Conservation (phyloP, 2,113 vertebrate genomes). For the Carassius carassius region DNA sequence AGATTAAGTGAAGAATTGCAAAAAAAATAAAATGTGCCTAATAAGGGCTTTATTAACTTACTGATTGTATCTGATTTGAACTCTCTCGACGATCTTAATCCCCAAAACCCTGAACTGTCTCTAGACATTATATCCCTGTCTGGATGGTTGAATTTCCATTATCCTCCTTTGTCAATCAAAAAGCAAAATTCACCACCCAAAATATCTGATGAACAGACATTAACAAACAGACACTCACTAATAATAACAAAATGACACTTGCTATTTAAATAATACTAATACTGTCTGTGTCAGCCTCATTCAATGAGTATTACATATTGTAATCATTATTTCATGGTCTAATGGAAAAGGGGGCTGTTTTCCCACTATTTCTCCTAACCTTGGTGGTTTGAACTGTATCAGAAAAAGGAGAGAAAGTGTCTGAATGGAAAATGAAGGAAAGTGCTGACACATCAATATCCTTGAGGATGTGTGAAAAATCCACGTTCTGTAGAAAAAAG, state of each 20-base stretch:
- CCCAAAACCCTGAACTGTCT: background rate
- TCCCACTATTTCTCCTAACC: background rate
- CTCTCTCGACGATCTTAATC: background rate
- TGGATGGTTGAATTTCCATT: slow-evolving; percentile 6
- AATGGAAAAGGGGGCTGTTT: slow-evolving; percentile 7
- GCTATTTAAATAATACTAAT: background rate
- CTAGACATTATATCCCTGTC: background rate
- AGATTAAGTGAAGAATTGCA: background rate
- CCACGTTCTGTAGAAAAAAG: background rate
- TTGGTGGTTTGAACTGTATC: background rate
- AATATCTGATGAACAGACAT: background rate
- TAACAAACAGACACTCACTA: background rate
- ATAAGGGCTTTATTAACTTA: background rate
- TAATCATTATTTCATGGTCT: background rate
- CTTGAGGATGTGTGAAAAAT: slow-evolving; percentile 9
- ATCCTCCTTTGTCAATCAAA: slow-evolving; percentile 28
- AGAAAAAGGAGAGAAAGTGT: background rate
- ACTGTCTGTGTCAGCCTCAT: background rate
- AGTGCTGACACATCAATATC: slow-evolving; percentile 40
- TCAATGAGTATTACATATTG: background rate
- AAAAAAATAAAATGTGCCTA: background rate
- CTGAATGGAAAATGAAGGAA: slow-evolving; percentile 7
- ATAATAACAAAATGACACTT: background rate
- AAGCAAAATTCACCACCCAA: background rate
- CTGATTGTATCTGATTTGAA: background rate